phyloP scores from a whole-genome alignment of 2,888 invertebrate genomes.

The Liposcelis brunnea region DNA sequence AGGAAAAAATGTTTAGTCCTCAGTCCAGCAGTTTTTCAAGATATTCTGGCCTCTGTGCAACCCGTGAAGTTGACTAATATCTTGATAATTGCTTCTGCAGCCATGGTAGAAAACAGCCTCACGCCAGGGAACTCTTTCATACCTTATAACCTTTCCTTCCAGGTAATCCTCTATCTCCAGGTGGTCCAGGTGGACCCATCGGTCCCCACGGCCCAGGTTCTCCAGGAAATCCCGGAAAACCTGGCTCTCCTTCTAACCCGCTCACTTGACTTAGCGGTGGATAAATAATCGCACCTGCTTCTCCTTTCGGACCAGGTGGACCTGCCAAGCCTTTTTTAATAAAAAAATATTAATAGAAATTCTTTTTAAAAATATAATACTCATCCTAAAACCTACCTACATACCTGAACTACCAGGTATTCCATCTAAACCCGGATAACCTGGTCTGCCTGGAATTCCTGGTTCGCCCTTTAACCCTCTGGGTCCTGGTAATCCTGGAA shows the following conservation, averaged over 20 bases:
- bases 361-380: background rate
- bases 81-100: no score
- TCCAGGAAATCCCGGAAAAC: slow-evolving; percentile 2
- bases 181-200: slow-evolving; percentile 27
- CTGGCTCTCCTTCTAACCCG: background rate
- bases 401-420: slow-evolving; percentile 21
- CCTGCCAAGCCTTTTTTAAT: slow-evolving; percentile 8
- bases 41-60: no score
- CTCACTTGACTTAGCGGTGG: background rate
- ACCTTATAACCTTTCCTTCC: slow-evolving; percentile 39
- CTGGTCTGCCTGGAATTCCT: slow-evolving; percentile 20
- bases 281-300: slow-evolving; percentile 30
- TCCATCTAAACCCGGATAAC: slow-evolving; percentile 15
- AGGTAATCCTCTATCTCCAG: slow-evolving; percentile 28
- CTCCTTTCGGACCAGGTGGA: slow-evolving; percentile 28
- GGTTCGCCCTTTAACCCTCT: slow-evolving; percentile 18
- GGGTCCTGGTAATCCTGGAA: slow-evolving; percentile 18
- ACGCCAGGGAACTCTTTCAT: no score
- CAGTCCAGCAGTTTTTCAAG: no score
- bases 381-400: slow-evolving; percentile 12
- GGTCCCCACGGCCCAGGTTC: background rate
- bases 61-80: no score
- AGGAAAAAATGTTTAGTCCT: no score
- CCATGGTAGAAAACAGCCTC: no score
- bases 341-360: slow-evolving; percentile 4